Evolutionary conservation across 2,797 vertebrate genomes (phyloP).

Genomic region (Sebastes kiyomatsui): DNA sequence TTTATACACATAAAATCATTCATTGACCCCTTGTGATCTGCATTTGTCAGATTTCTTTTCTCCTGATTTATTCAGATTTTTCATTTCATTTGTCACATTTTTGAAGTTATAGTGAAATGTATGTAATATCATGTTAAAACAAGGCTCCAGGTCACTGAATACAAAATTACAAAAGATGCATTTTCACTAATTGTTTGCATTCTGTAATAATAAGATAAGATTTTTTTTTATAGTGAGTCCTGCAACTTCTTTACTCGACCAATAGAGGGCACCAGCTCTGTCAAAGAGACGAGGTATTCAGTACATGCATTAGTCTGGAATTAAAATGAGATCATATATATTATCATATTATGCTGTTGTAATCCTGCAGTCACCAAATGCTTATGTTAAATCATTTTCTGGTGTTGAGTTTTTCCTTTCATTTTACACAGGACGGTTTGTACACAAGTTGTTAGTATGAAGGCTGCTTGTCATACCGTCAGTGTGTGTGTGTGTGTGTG

Average conservation of each 20-base stretch:
- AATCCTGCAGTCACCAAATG: background rate
- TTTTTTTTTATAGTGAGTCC: background rate
- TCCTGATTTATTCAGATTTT: background rate
- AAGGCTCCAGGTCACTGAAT: background rate
- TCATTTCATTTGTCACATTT: background rate
- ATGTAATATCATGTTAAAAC: background rate
- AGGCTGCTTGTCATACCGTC: background rate
- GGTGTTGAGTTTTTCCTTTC: background rate
- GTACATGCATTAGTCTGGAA: background rate
- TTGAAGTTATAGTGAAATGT: background rate
- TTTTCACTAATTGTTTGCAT: background rate
- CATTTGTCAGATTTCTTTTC: background rate
- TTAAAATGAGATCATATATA: background rate
- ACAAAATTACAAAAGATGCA: background rate
- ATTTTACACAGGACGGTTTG: background rate
- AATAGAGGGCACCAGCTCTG: background rate
- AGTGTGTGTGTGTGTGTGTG: background rate
- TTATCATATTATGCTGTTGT: background rate
- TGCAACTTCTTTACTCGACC: background rate
- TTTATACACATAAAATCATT: background rate
- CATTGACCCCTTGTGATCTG: background rate
- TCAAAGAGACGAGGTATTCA: background rate
- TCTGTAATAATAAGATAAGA: background rate
- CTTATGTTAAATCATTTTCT: background rate
- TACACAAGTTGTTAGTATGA: background rate